phyloP scores from a whole-genome alignment of 1,140 invertebrate genomes.

The Paramacrobiotus metropolitanus region DNA sequence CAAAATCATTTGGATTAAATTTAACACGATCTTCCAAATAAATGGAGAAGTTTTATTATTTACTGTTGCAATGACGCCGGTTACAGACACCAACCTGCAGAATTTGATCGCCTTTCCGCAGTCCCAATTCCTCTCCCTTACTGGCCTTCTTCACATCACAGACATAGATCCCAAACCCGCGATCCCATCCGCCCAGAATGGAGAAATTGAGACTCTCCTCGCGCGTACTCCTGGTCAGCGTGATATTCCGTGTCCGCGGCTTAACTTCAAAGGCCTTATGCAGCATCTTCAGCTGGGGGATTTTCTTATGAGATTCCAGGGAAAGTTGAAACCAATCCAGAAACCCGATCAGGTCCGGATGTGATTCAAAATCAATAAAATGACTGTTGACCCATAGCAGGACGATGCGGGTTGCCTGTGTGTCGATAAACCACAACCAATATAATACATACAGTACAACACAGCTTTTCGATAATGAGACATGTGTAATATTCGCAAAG shows the following conservation, averaged over 20 bases:
- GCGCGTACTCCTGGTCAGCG: conserved; percentile 61
- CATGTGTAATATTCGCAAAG: too few species aligned
- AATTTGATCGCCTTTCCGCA: conserved; percentile 78
- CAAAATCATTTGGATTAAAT: too few species aligned
- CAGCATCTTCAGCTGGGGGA: conserved; percentile 39
- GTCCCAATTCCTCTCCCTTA: conserved; percentile 80
- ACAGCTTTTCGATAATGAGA: too few species aligned
- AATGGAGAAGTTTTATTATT: too few species aligned
- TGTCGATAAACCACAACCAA: too few species aligned
- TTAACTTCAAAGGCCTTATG: conserved; percentile 93
- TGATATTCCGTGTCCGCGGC: conserved; percentile 66
- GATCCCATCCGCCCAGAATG: conserved; percentile 74
- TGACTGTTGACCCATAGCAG: conserved; percentile 96
- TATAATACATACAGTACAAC: too few species aligned
- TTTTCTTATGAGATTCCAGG: conserved; percentile 38
- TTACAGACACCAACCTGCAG: not conserved
- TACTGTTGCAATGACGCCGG: too few species aligned
- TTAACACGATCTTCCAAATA: too few species aligned
- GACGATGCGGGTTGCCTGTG: conserved; percentile 67
- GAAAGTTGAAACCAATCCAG: conserved; percentile 71
- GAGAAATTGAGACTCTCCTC: conserved; percentile 79
- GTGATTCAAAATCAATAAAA: conserved; percentile 94
- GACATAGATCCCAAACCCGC: conserved; percentile 76
- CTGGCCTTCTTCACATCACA: conserved; percentile 71
- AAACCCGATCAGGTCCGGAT: conserved; percentile 86